Evolutionary conservation across 2,888 invertebrate species (phyloP).

Genomic region (Plagodis pulveraria): DNA sequence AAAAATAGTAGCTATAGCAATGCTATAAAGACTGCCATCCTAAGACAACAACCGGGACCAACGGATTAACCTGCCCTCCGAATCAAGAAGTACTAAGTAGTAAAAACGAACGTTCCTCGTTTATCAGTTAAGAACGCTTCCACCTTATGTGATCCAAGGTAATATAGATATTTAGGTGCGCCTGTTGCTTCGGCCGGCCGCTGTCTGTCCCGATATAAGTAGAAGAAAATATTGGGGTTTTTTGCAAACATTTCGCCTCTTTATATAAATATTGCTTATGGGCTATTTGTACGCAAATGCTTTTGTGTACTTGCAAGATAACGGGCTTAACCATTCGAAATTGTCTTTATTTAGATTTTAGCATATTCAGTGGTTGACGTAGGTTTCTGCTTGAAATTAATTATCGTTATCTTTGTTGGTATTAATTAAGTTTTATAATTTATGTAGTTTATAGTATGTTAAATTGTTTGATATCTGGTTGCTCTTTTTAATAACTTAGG

Average conservation of each 20-base stretch:
- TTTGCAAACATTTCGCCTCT: slow-evolving; percentile 36
- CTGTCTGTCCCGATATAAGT: slow-evolving; percentile 33
- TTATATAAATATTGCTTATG: slow-evolving; percentile 17
- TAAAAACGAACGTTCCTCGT: too few relatives aligned
- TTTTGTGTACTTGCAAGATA: slow-evolving; percentile 14
- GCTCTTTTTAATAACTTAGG: too few relatives aligned
- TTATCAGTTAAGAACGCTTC: too few relatives aligned
- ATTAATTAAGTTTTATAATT: too few relatives aligned
- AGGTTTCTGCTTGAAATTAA: slow-evolving; percentile 1
- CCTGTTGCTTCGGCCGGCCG: slow-evolving; percentile 51
- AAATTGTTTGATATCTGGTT: too few relatives aligned
- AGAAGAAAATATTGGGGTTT: slow-evolving; percentile 41
- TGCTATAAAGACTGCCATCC: too few relatives aligned
- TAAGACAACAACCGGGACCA: too few relatives aligned
- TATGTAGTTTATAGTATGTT: too few relatives aligned
- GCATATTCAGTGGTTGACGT: not conserved
- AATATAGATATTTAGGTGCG: slow-evolving; percentile 28
- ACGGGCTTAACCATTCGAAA: slow-evolving; percentile 5
- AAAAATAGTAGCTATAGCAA: too few relatives aligned
- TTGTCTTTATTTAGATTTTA: slow-evolving; percentile 10
- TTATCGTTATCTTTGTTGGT: not conserved
- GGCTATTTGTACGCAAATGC: slow-evolving; percentile 21
- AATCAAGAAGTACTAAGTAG: too few relatives aligned
- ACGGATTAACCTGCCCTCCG: too few relatives aligned
- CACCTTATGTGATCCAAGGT: not conserved